Evolutionary conservation across 1,140 invertebrate genomes (phyloP).

Genomic region (Tetramorium simillimum): DNA sequence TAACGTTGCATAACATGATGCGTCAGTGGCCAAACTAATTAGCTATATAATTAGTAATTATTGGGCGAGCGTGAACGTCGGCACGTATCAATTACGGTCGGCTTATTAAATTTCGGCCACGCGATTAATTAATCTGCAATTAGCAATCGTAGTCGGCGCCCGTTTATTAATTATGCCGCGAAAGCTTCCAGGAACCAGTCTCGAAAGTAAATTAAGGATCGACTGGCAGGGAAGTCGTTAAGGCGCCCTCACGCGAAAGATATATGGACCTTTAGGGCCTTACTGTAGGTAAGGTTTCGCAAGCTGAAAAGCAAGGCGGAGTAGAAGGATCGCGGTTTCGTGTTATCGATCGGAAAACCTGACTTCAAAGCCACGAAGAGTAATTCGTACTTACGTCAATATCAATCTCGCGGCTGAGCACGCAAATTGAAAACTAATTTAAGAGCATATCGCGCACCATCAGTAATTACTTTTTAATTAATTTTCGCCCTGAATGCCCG

Average conservation of each 20-base stretch:
- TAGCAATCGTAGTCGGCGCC: slow-evolving; percentile 46
- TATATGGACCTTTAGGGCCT: slow-evolving; percentile 47
- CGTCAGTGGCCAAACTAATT: slow-evolving; percentile 29
- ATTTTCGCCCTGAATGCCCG: slow-evolving; percentile 32
- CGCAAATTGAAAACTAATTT: slow-evolving; percentile 61
- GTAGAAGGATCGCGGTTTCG: slow-evolving; percentile 17
- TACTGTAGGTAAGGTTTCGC: slow-evolving; percentile 23
- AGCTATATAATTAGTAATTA: slow-evolving; percentile 59
- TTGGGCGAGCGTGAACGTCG: slow-evolving; percentile 48
- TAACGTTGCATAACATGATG: slow-evolving; percentile 1
- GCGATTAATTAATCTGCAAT: slow-evolving; percentile 69
- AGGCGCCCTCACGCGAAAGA: slow-evolving; percentile 61
- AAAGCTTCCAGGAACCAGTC: slow-evolving; percentile 53
- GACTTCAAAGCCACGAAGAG: slow-evolving; percentile 54
- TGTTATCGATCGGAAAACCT: slow-evolving; percentile 60
- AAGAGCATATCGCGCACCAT: slow-evolving; percentile 53
- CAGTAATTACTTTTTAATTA: slow-evolving; percentile 62
- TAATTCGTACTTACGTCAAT: slow-evolving; percentile 61
- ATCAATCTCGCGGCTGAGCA: slow-evolving; percentile 50
- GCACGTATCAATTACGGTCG: slow-evolving; percentile 36
- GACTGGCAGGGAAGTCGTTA: slow-evolving; percentile 58
- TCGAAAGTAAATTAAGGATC: slow-evolving; percentile 68
- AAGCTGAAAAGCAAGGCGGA: slow-evolving; percentile 25
- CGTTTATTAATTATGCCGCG: slow-evolving; percentile 68
- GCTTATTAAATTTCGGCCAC: slow-evolving; percentile 48